phyloP scores from a whole-genome alignment of 2,888 invertebrate genomes.

The Poecilus cupreus region DNA sequence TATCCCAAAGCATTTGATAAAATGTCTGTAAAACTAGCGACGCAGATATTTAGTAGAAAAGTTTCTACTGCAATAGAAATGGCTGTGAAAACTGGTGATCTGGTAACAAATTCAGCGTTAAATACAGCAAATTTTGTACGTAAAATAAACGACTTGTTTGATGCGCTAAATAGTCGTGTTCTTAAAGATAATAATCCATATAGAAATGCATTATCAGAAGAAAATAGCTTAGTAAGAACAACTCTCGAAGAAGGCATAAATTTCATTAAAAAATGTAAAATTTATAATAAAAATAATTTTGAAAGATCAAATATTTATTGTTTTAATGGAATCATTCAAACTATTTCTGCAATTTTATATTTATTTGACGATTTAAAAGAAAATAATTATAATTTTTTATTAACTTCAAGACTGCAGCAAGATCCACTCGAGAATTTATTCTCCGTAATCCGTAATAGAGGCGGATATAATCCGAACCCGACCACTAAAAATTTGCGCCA shows the following conservation, averaged over 20 bases:
- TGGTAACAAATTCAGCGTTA: neutral
- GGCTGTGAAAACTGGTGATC: neutral
- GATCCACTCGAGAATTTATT: constrained; percentile 64
- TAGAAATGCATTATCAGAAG: neutral
- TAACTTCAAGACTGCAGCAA: constrained; percentile 61
- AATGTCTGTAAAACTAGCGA: constrained; percentile 51
- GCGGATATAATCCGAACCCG: constrained; percentile 63
- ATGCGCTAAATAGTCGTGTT: neutral
- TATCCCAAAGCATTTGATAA: constrained; percentile 57
- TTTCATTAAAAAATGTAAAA: constrained; percentile 59
- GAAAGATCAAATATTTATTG: constrained; percentile 62
- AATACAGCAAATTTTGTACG: neutral
- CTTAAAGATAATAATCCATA: neutral
- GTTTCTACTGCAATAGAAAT: neutral
- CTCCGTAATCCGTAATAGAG: constrained; percentile 61
- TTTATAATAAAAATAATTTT: constrained; percentile 56
- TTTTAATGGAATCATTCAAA: constrained; percentile 63
- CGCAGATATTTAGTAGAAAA: neutral
- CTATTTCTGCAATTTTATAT: constrained; percentile 62
- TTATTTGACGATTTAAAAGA: constrained; percentile 62
- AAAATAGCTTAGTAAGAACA: neutral
- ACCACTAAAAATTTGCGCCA: constrained; percentile 60
- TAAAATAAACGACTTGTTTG: neutral
- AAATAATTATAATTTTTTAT: constrained; percentile 48
- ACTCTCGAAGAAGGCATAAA: constrained; percentile 43